Conservation (phyloP, 2,888 invertebrate genomes). For the Eristalis tenax region DNA sequence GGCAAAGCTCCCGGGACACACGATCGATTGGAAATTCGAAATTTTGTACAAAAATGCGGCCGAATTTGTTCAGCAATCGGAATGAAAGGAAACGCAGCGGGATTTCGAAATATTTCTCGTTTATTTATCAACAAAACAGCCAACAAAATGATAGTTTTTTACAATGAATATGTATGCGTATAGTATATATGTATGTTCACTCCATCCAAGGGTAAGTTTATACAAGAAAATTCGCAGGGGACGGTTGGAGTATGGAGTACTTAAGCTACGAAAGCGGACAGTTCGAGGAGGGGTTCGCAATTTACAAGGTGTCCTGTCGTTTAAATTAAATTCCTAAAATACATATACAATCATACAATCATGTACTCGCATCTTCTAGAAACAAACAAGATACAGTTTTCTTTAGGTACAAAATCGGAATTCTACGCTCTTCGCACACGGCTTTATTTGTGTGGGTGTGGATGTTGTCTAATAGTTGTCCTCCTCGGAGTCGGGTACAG, state of each 20-base stretch:
- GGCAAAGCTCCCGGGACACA: neutral
- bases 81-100: neutral
- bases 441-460: constrained; percentile 5
- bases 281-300: constrained; percentile 34
- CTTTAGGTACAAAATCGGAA: constrained; percentile 68
- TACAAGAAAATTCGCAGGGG: constrained; percentile 42
- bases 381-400: constrained; percentile 19
- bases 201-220: constrained; percentile 17
- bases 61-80: neutral
- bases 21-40: neutral
- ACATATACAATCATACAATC: constrained; percentile 50
- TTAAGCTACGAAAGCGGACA: constrained; percentile 52
- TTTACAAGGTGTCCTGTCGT: constrained; percentile 52
- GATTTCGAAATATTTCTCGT: constrained; percentile 45
- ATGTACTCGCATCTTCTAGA: constrained; percentile 31
- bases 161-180: constrained; percentile 61
- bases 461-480: constrained; percentile 77
- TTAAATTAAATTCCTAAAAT: constrained; percentile 50
- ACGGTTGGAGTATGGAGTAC: constrained; percentile 18
- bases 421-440: constrained; percentile 47
- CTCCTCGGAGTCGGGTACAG: constrained; percentile 79
- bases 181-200: constrained; percentile 13
- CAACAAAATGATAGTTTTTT: constrained; percentile 64
- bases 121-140: constrained; percentile 57
- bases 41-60: neutral